These are phyloP conservation scores for Pimephales promelas DNA, from an alignment of 2,113 vertebrate genomes.

Conservation along the genomic window DNA sequence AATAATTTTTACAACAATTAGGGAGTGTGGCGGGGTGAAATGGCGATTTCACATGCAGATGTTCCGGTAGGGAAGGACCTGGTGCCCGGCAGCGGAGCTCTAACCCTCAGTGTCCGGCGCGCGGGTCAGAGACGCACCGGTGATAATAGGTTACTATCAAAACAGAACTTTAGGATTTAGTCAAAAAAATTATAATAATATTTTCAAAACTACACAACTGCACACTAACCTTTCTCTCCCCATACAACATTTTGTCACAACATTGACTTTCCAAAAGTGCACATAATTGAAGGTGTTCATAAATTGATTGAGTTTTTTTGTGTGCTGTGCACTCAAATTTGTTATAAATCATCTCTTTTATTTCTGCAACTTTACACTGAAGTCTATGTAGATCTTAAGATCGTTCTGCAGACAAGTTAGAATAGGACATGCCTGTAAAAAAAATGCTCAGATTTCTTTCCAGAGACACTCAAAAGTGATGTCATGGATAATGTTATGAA, in stretches of 20 bases:
- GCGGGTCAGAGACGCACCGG: conserved; percentile 71
- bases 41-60: conserved; percentile 90
- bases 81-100: conserved; percentile 69
- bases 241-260: not conserved
- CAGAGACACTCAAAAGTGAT: conserved; percentile 7
- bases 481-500: conserved; percentile 42
- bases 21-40: conserved; percentile 93
- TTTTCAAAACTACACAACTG: not conserved
- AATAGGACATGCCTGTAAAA: not conserved
- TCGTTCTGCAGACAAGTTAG: not conserved
- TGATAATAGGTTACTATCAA: conserved; percentile 64
- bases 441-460: conserved; percentile 22
- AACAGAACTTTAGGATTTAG: not conserved
- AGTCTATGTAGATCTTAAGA: not conserved
- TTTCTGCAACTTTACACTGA: not conserved
- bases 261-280: not conserved
- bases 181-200: not conserved
- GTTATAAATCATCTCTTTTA: not conserved
- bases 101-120: conserved; percentile 72
- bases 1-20: conserved; percentile 96
- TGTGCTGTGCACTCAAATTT: not conserved
- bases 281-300: not conserved
- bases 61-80: conserved; percentile 78
- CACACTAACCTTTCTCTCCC: not conserved
- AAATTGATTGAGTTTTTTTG: not conserved